Conservation (phyloP, 2,113 vertebrate genomes). For the Alectura lathami region DNA sequence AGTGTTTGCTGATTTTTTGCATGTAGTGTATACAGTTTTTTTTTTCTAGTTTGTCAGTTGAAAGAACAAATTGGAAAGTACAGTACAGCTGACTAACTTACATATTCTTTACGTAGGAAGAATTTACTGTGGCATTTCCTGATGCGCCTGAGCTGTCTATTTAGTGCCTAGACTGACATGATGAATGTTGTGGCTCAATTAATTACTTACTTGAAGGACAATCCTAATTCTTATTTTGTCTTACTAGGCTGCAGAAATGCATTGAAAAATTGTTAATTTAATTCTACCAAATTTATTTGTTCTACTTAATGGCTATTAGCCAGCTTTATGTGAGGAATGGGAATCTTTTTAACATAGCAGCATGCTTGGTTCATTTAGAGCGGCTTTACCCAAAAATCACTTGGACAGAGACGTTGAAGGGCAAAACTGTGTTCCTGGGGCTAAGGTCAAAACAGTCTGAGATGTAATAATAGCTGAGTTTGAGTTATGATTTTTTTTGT, state of each 20-base stretch:
- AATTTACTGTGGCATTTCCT: not conserved
- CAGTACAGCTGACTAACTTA: not conserved
- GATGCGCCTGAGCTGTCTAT: not conserved
- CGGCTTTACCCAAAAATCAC: not conserved
- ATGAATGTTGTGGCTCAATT: not conserved
- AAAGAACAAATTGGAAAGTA: not conserved
- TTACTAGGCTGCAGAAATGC: not conserved
- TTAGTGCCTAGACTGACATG: not conserved
- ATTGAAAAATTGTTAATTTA: not conserved
- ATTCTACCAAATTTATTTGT: not conserved
- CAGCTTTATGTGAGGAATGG: not conserved
- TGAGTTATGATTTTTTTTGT: not conserved
- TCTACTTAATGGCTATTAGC: not conserved
- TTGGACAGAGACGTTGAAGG: not conserved
- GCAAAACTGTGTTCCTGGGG: not conserved
- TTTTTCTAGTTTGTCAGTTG: not conserved
- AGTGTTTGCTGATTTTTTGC: not conserved
- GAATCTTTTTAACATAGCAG: not conserved
- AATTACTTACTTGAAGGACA: not conserved
- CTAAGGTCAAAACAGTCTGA: not conserved
- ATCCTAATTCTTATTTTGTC: not conserved
- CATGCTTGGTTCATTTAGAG: not conserved
- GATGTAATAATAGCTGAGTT: not conserved
- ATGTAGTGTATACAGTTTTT: not conserved
- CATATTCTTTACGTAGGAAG: not conserved